phyloP scores from a whole-genome alignment of 2,888 invertebrate species.

The Athetis lepigone region DNA sequence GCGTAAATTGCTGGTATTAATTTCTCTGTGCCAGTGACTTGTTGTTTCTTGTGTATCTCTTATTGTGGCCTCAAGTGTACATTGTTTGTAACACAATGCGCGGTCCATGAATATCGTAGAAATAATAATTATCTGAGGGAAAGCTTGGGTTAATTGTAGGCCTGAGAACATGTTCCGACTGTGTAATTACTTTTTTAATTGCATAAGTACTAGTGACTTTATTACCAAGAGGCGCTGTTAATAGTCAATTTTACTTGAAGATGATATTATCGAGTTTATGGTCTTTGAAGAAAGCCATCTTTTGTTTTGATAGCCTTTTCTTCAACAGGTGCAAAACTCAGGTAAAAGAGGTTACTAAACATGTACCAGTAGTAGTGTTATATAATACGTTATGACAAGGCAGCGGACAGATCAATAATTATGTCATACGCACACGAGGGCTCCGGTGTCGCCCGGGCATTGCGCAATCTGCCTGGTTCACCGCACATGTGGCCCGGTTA shows the following conservation, averaged over 20 bases:
- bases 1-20: conserved; percentile 41
- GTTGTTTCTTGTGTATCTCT: conserved; percentile 36
- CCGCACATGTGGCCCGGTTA: conserved; percentile 69
- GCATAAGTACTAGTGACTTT: conserved; percentile 3
- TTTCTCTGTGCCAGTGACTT: conserved; percentile 32
- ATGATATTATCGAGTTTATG: background rate
- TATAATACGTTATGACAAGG: conserved; percentile 72
- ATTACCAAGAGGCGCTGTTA: conserved; percentile 1
- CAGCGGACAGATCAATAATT: conserved; percentile 71
- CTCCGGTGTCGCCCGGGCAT: conserved; percentile 70
- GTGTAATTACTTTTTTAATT: conserved; percentile 16
- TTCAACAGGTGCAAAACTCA: background rate
- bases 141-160: conserved; percentile 36
- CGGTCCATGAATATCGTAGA: conserved; percentile 37
- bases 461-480: conserved; percentile 71
- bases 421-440: conserved; percentile 73
- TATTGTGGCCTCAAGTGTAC: conserved; percentile 7
- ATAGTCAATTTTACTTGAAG: background rate
- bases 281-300: background rate
- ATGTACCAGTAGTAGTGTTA: conserved; percentile 52
- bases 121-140: conserved; percentile 31
- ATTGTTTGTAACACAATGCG: conserved; percentile 41
- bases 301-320: background rate
- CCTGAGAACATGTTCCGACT: conserved; percentile 15
- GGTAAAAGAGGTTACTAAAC: conserved; percentile 37